phyloP scores from a whole-genome alignment of 2,113 vertebrate genomes.

The Montifringilla adamsi region DNA sequence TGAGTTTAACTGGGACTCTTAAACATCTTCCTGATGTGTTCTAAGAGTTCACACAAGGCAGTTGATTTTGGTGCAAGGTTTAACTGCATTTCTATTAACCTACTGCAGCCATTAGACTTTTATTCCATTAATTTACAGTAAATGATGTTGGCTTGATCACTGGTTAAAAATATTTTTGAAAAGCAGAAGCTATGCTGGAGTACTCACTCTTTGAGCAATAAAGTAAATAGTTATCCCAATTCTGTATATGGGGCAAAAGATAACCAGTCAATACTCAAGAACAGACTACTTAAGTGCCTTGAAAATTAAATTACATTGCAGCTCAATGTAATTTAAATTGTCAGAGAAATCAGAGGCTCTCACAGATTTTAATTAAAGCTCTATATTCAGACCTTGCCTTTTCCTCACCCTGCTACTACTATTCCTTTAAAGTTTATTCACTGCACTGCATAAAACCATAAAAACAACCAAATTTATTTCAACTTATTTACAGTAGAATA shows the following conservation, averaged over 20 bases:
- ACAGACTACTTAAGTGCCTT: not conserved
- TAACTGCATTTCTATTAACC: not conserved
- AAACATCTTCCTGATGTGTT: not conserved
- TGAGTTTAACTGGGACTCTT: not conserved
- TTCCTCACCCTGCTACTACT: not conserved
- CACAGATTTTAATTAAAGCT: constrained; percentile 53
- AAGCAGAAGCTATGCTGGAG: not conserved
- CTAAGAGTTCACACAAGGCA: not conserved
- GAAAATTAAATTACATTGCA: constrained; percentile 41
- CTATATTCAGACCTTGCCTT: not conserved
- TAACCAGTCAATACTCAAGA: constrained; percentile 35
- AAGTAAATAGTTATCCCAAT: not conserved
- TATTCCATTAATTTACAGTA: not conserved
- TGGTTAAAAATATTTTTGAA: not conserved
- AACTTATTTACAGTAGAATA: not conserved
- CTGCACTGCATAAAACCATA: not conserved
- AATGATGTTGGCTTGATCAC: not conserved
- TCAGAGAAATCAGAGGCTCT: constrained; percentile 17
- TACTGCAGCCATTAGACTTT: not conserved
- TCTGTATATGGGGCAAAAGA: not conserved
- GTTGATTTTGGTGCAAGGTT: not conserved
- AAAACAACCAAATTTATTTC: not conserved
- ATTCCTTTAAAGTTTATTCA: not conserved
- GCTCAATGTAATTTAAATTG: constrained; percentile 3
- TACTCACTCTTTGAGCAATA: not conserved